Conservation (phyloP, 2,888 invertebrate species). For the Venusia cambrica region DNA sequence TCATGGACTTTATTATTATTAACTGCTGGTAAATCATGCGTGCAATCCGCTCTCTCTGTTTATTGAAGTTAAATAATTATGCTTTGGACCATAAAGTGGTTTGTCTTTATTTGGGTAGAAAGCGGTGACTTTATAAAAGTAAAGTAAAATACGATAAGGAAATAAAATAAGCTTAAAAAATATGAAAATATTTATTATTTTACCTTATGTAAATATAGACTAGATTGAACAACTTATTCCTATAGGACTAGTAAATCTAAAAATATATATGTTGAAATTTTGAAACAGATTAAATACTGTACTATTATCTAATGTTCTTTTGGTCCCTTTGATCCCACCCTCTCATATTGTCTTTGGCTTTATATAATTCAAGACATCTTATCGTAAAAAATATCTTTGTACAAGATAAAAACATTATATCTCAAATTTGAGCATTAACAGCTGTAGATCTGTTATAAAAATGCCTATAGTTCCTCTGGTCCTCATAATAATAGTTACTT, state of each 20-base stretch:
- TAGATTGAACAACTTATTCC: no score
- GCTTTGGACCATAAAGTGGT: no score
- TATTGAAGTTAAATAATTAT: constrained; percentile 33
- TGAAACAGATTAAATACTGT: no score
- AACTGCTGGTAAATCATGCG: constrained; percentile 69
- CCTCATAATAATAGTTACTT: constrained; percentile 57
- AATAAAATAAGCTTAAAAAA: constrained; percentile 29
- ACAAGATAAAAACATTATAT: constrained; percentile 25
- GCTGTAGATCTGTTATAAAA: constrained; percentile 61
- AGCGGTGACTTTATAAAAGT: no score
- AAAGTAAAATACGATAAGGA: no score
- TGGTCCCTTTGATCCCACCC: no score
- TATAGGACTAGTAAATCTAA: constrained; percentile 51
- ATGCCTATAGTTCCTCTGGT: constrained; percentile 65
- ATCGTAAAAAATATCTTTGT: constrained; percentile 17
- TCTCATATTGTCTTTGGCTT: constrained; percentile 56
- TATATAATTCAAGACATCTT: constrained; percentile 25
- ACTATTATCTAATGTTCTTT: no score
- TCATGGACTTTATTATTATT: constrained; percentile 74
- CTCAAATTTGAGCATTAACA: constrained; percentile 66
- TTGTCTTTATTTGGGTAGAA: no score
- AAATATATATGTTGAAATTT: no score
- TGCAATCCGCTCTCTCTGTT: constrained; percentile 47
- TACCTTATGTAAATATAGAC: constrained; percentile 58
- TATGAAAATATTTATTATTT: constrained; percentile 42